These are phyloP conservation scores for Castor canadensis DNA, from an alignment of 2,113 vertebrate genomes.

Conservation along the genomic window DNA sequence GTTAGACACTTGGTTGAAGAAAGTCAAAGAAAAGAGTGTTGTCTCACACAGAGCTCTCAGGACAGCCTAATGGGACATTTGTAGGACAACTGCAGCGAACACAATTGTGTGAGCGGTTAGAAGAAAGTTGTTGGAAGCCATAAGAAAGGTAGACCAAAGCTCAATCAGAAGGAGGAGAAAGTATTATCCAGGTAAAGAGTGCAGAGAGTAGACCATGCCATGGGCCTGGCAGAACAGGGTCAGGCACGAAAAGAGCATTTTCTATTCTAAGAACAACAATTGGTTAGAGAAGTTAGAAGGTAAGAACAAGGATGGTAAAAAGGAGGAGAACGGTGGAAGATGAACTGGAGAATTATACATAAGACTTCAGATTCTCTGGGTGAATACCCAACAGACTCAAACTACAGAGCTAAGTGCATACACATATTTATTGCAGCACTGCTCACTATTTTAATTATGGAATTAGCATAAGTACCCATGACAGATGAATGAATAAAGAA, in stretches of 20 bases:
- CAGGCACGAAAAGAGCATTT: not conserved
- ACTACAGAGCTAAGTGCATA: no score
- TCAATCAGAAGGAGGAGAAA: not conserved
- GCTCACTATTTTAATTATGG: no score
- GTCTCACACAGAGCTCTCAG: not conserved
- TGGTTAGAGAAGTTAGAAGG: not conserved
- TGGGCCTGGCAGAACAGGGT: not conserved
- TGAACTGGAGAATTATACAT: not conserved
- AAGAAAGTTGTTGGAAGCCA: not conserved
- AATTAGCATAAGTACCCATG: no score
- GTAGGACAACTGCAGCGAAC: not conserved
- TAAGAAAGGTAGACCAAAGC: not conserved
- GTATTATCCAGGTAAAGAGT: not conserved
- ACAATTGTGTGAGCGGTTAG: not conserved
- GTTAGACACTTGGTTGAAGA: not conserved
- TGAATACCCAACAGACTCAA: no score
- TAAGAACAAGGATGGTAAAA: not conserved
- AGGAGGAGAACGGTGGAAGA: not conserved
- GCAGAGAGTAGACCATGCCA: not conserved
- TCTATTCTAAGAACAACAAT: not conserved
- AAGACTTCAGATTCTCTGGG: not conserved
- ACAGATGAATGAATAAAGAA: no score
- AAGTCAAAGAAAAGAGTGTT: not conserved
- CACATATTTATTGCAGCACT: no score
- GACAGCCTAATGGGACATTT: not conserved